Evolutionary conservation across 2,113 vertebrate species (phyloP).

Genomic region (Fulmarus glacialis): DNA sequence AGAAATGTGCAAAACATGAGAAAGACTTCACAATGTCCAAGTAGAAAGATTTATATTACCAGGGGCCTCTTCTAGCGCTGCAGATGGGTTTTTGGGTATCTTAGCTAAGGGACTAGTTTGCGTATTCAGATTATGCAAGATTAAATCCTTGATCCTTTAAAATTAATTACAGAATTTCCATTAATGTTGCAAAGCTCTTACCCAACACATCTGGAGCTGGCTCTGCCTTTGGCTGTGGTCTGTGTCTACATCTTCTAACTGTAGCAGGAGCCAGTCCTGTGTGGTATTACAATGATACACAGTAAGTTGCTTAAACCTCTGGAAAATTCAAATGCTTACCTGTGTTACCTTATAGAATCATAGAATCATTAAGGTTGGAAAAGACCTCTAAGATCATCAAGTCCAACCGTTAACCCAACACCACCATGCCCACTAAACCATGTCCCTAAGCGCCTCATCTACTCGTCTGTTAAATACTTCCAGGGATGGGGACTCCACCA

Average conservation of each 20-base stretch:
- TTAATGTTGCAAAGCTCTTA: background rate
- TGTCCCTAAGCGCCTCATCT: too few relatives aligned
- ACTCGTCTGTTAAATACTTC: too few relatives aligned
- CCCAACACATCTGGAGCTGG: background rate
- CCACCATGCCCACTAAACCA: too few relatives aligned
- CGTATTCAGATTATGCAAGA: background rate
- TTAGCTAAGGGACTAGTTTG: background rate
- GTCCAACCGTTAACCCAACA: too few relatives aligned
- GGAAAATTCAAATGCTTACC: background rate
- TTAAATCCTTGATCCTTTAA: background rate
- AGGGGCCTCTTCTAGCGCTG: background rate
- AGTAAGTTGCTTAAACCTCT: background rate
- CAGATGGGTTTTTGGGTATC: background rate
- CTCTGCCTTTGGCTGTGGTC: background rate
- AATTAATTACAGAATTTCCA: constrained; percentile 2
- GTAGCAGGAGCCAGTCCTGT: background rate
- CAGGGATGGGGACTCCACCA: too few relatives aligned
- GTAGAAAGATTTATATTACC: background rate
- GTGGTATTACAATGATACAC: background rate
- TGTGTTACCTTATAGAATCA: background rate
- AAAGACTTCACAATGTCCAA: background rate
- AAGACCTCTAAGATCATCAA: too few relatives aligned
- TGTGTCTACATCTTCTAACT: background rate
- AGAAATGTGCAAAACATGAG: background rate
- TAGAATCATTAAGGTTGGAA: too few relatives aligned